These are phyloP conservation scores for Oreamnos americanus DNA, from an alignment of 2,113 vertebrate genomes.

Conservation along the genomic window DNA sequence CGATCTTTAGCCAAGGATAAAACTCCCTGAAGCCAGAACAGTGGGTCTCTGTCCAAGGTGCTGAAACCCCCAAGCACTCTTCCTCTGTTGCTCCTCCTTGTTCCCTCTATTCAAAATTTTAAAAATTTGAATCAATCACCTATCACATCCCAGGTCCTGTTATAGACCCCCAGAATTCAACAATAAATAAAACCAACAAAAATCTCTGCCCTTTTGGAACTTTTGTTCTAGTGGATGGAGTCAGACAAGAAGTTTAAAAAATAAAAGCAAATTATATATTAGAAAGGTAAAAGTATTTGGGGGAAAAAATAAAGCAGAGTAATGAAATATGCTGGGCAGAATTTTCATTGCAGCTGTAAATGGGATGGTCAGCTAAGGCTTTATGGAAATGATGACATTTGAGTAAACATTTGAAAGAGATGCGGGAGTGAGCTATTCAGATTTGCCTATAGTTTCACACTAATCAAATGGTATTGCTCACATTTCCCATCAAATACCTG, in stretches of 20 bases:
- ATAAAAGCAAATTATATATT: neutral
- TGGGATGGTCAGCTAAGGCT: neutral
- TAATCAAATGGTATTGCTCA: neutral
- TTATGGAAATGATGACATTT: neutral
- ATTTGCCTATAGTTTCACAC: neutral
- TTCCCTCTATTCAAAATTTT: neutral
- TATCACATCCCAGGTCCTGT: neutral
- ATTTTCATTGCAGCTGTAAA: neutral
- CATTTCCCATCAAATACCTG: neutral
- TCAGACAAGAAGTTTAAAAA: neutral
- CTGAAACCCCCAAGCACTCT: neutral
- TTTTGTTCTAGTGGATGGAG: neutral
- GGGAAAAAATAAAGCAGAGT: neutral
- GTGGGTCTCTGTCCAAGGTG: neutral
- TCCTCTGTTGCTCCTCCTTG: neutral
- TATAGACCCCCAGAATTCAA: neutral
- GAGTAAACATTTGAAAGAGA: neutral
- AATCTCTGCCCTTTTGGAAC: neutral
- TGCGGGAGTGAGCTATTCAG: neutral
- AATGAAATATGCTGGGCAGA: neutral
- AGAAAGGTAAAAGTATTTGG: neutral
- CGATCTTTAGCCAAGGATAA: neutral
- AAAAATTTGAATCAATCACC: neutral
- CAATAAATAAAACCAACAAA: neutral
- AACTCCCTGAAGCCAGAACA: fast-evolving